A percentile compares a stretch with the other conserved stretches of the same genome.
These are phyloP conservation scores for Zoanthus solanderi DNA, from an alignment of 92 coral and sea anemone species.

Conservation along the genomic window DNA sequence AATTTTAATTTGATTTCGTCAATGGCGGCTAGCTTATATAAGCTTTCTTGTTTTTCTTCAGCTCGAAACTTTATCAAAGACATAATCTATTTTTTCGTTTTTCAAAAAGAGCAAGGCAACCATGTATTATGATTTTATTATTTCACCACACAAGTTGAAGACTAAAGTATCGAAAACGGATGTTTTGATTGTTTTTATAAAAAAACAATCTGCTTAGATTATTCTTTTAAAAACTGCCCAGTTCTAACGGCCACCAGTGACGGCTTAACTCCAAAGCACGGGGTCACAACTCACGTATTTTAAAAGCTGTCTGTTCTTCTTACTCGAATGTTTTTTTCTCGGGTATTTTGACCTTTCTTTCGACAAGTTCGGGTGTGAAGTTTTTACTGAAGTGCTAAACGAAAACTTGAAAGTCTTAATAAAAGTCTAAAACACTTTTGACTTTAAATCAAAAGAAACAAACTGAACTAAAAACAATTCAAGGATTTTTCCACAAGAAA, in stretches of 20 bases:
- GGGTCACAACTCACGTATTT: too few species aligned
- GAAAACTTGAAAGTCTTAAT: background rate
- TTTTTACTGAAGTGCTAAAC: background rate
- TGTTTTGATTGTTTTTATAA: background rate
- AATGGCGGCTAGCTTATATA: too few species aligned
- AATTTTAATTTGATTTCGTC: too few species aligned
- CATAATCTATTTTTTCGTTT: background rate
- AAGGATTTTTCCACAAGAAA: background rate
- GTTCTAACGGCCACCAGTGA: too few species aligned
- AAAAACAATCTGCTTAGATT: constrained; percentile 4
- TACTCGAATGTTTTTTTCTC: background rate
- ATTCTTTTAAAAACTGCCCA: background rate
- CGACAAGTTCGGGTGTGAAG: background rate
- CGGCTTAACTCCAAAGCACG: too few species aligned
- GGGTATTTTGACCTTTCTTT: constrained; percentile 13
- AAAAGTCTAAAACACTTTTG: background rate
- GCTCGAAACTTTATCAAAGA: too few species aligned
- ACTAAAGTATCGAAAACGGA: background rate
- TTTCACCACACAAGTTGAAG: background rate
- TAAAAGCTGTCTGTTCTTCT: background rate
- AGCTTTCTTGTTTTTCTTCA: too few species aligned
- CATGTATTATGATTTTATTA: background rate
- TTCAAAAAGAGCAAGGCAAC: background rate
- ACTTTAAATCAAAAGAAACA: background rate
- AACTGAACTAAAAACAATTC: background rate